Evolutionary conservation across 2,888 invertebrate species (phyloP), one percentile per base, ranked within the genome.

Genomic region (Keiferia lycopersicella): DNA sequence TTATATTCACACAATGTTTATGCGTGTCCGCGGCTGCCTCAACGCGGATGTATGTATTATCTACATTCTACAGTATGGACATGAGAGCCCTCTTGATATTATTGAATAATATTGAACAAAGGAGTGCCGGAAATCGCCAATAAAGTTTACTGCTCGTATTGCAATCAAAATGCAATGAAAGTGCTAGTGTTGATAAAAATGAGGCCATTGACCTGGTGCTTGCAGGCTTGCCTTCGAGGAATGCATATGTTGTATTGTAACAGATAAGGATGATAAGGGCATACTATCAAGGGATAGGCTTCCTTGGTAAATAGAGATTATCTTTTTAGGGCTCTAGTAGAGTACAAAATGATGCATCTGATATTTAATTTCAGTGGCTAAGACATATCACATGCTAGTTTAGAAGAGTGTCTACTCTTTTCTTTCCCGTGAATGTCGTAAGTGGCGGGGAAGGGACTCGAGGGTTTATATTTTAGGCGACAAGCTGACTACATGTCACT

Each of bases 91-190:
- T 73, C 73, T 68, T 73, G 70, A 76, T 80, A 78, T 63, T 83
- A 87, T 86, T 84, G 80, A 82, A 83, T 83, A 81, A 82, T 83
- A 83, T 83, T 83, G 83, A 80, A 84, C 81, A 80, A 80, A 78
- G 79, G 68, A 65, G 73, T 74, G 78, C 90, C 89, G 91, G 90
- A 90, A 85, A 84, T 84, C 76, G 77, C 73, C 87, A 88, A 90
- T 91, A 84, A 88, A 79, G 76, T 77, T 82, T 80, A 80, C 84
- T 80, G 77, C 20, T 59, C 38, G 8, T 39, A 45, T 60, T 45
- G 45, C 60, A 60, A 45, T 41, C 60, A 60, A 45, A 22, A 10
- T 45, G 26, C 22, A 26, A 22, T 60, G 60, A 60, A 45, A 60
- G 22, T 45, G 60, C 11, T 38, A 6, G 39, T 20, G 58, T 39